Percentiles rank a stretch among this genome's conserved stretches.
Evolutionary conservation across 1,140 invertebrate genomes (phyloP).

Genomic region (Drosophila kohkoa): DNA sequence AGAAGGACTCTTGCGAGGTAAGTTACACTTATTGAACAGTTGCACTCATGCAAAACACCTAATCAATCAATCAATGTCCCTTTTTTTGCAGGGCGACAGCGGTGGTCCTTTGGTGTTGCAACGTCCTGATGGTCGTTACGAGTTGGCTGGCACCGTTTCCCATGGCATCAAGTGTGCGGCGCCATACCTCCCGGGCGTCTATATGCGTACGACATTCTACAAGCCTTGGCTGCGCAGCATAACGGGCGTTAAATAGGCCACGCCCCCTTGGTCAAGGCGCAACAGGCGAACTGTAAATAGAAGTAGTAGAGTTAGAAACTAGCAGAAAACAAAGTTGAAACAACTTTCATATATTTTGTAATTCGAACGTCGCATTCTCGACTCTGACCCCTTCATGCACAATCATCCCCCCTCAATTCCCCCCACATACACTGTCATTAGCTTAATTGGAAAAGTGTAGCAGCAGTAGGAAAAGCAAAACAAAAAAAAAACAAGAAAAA

Average conservation of each 20-base stretch:
- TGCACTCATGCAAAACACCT: background rate
- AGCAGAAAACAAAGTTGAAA: slow-evolving; percentile 18
- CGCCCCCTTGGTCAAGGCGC: slow-evolving; percentile 1
- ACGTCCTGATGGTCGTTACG: slow-evolving; percentile 93
- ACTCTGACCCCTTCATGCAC: background rate
- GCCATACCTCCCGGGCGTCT: slow-evolving; percentile 95
- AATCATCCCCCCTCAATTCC: background rate
- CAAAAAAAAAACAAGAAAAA: background rate
- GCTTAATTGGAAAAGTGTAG: slow-evolving; percentile 60
- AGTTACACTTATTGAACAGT: slow-evolving; percentile 55
- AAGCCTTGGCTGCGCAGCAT: slow-evolving; percentile 95
- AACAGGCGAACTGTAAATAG: slow-evolving; percentile 70
- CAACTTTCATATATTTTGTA: slow-evolving; percentile 39
- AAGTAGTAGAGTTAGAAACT: slow-evolving; percentile 67
- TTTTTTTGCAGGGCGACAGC: slow-evolving; percentile 92
- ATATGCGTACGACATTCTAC: slow-evolving; percentile 96
- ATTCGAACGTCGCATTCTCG: slow-evolving; percentile 48
- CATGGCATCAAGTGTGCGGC: slow-evolving; percentile 98
- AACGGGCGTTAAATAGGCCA: slow-evolving; percentile 89
- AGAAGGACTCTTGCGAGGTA: slow-evolving; percentile 97
- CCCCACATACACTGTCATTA: slow-evolving; percentile 49
- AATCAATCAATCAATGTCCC: slow-evolving; percentile 3
- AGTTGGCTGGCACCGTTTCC: slow-evolving; percentile 96
- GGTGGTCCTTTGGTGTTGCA: slow-evolving; percentile 96
- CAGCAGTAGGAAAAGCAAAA: slow-evolving; percentile 22